A percentile compares a stretch with the other conserved stretches of the same genome.
Conservation (phyloP, 2,113 vertebrate genomes). For the Scalopus aquaticus region DNA sequence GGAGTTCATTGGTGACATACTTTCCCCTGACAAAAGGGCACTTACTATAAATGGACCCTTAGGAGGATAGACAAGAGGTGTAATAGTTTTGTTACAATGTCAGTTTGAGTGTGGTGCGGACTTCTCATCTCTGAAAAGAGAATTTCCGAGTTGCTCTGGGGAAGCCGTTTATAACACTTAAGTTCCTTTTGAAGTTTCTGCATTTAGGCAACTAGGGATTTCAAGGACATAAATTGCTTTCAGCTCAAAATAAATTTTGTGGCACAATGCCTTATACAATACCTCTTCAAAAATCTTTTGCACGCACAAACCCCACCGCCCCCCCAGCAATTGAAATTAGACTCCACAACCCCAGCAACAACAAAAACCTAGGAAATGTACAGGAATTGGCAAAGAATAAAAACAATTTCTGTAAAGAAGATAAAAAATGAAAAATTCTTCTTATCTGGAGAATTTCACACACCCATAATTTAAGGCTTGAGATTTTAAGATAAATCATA, state of each 20-base stretch:
- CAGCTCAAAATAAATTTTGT: not conserved
- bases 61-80: not conserved
- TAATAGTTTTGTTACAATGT: not conserved
- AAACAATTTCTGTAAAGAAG: not conserved
- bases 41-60: not conserved
- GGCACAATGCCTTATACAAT: not conserved
- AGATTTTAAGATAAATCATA: not conserved
- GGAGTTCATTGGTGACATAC: too few species aligned
- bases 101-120: not conserved
- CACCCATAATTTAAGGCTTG: not conserved
- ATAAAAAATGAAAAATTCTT: not conserved
- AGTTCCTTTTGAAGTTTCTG: not conserved
- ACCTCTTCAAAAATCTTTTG: not conserved
- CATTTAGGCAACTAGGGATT: not conserved
- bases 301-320: rapidly evolving
- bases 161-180: not conserved
- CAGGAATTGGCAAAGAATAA: not conserved
- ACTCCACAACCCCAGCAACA: not conserved
- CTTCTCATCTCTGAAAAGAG: not conserved
- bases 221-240: not conserved
- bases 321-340: not conserved
- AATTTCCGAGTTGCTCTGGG: not conserved
- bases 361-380: not conserved
- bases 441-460: not conserved
- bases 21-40: not conserved